A percentile compares a stretch with the other conserved stretches of the same genome.
Conservation (phyloP, 2,113 vertebrate species). For the Microtus ochrogaster region DNA sequence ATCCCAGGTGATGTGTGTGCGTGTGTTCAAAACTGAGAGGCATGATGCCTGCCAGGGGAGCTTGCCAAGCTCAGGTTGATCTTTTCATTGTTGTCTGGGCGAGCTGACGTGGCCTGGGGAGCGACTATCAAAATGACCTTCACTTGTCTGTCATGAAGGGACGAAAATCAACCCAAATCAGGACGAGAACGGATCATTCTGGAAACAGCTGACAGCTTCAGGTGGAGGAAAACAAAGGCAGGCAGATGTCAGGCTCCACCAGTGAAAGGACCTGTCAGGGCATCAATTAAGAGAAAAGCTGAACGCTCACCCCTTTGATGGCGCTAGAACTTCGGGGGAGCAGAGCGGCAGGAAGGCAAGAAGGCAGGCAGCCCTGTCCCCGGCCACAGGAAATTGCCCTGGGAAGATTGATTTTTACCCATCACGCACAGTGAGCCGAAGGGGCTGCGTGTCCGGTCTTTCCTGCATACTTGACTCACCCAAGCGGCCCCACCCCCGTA, state of each 20-base stretch:
- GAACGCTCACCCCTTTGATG: background rate
- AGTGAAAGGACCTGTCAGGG: constrained; percentile 27
- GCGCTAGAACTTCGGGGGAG: background rate
- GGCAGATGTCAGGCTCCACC: constrained; percentile 43
- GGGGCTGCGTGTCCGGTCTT: background rate
- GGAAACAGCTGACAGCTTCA: constrained; percentile 45
- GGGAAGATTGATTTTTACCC: constrained; percentile 59
- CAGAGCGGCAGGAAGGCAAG: background rate
- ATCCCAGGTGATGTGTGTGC: background rate
- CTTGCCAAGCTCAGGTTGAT: background rate
- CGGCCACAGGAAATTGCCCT: constrained; percentile 62
- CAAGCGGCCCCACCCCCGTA: background rate
- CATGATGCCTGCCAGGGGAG: background rate
- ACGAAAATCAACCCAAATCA: constrained; percentile 13
- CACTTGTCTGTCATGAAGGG: background rate
- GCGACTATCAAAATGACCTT: background rate
- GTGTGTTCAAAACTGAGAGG: background rate
- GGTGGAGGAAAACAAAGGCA: background rate
- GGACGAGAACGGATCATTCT: constrained; percentile 18
- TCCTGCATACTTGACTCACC: background rate
- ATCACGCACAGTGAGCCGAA: background rate
- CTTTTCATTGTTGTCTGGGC: background rate
- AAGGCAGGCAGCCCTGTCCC: background rate
- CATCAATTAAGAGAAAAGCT: background rate
- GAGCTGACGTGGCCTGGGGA: background rate